phyloP scores from a whole-genome alignment of 2,797 vertebrate species.

The Danio aesculapii region DNA sequence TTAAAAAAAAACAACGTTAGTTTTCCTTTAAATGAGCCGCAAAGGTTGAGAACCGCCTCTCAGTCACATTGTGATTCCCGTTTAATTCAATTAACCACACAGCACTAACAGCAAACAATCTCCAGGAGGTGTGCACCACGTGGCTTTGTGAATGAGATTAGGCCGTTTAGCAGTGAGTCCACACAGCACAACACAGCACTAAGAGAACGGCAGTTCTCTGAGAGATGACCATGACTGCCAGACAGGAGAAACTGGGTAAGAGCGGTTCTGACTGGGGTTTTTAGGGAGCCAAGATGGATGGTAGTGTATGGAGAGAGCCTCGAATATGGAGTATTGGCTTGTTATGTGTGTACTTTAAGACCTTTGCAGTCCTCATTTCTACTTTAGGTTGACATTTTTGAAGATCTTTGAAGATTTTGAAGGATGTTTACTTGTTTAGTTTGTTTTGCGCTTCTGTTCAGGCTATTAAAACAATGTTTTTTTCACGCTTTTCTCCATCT shows the following conservation, averaged over 20 bases:
- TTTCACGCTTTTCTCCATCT: slow-evolving; percentile 27
- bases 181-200: slow-evolving; percentile 19
- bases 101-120: neutral
- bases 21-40: neutral
- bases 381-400: neutral
- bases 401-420: no score
- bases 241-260: slow-evolving; percentile 73
- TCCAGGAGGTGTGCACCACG: slow-evolving; percentile 24
- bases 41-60: neutral
- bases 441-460: neutral
- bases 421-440: neutral
- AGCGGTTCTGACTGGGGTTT: neutral
- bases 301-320: neutral
- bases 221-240: slow-evolving; percentile 74
- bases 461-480: neutral
- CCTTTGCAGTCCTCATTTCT: neutral
- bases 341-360: neutral
- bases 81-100: slow-evolving; percentile 20
- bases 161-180: slow-evolving; percentile 38
- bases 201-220: slow-evolving; percentile 41
- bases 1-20: no score
- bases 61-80: neutral
- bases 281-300: neutral
- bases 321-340: neutral
- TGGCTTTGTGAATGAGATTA: slow-evolving; percentile 69